Percentiles rank a stretch among this genome's conserved stretches.
Conservation (phyloP, 2,888 invertebrate species). For the Nymphalis urticae region DNA sequence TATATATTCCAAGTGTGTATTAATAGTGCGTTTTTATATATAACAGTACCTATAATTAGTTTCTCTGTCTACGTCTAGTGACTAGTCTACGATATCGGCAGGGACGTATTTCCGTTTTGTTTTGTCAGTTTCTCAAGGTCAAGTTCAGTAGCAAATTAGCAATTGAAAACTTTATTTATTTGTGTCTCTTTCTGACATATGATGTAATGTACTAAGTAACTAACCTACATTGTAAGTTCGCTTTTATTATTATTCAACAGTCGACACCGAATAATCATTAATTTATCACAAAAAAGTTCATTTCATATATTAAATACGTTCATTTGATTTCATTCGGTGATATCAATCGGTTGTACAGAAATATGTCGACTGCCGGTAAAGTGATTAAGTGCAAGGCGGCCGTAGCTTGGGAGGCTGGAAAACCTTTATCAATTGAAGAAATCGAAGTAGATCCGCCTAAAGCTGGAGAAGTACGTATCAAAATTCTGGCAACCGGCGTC, state of each 20-base stretch:
- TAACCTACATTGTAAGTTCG: neutral
- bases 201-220: slow-evolving; percentile 11
- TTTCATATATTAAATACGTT: slow-evolving; percentile 16
- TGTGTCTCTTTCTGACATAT: slow-evolving; percentile 19
- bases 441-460: slow-evolving; percentile 97
- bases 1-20: too few relatives aligned
- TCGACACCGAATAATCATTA: neutral
- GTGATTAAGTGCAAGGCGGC: slow-evolving; percentile 96
- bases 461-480: slow-evolving; percentile 93
- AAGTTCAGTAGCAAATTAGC: slow-evolving; percentile 13
- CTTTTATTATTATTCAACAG: slow-evolving; percentile 1
- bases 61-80: too few relatives aligned
- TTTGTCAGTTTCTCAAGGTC: slow-evolving; percentile 16
- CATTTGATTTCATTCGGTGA: slow-evolving; percentile 49
- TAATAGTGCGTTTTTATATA: too few relatives aligned
- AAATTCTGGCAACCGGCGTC: slow-evolving; percentile 89
- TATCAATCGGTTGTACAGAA: slow-evolving; percentile 37
- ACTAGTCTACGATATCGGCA: too few relatives aligned
- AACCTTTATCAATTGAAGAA: slow-evolving; percentile 93
- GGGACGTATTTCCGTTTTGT: neutral
- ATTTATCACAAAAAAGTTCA: slow-evolving; percentile 15
- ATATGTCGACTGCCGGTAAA: slow-evolving; percentile 79
- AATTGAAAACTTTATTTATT: neutral
- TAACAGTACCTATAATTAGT: too few relatives aligned
- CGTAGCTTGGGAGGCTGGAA: slow-evolving; percentile 97